Conservation (phyloP, 2,113 vertebrate species). For the Tragulus kanchil region DNA sequence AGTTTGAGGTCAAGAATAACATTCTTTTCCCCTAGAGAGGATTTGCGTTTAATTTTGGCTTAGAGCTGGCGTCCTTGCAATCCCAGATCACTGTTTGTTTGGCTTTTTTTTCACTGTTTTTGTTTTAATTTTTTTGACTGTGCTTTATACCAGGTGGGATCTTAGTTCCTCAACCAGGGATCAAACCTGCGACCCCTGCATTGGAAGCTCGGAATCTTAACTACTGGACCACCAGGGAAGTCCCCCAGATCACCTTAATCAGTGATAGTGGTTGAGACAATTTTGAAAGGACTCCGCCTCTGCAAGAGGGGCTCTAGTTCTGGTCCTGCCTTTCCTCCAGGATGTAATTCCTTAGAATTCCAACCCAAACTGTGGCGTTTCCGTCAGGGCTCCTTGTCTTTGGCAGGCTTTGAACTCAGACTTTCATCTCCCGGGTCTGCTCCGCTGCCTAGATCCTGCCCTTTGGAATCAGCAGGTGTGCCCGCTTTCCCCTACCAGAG, state of each 20-base stretch:
- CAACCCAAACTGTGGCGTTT: background rate
- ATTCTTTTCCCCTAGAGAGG: background rate
- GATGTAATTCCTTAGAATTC: background rate
- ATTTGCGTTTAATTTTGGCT: background rate
- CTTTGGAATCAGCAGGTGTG: background rate
- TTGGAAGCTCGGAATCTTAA: background rate
- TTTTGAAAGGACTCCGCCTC: no score
- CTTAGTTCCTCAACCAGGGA: background rate
- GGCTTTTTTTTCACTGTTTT: no score
- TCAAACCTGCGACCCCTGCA: background rate
- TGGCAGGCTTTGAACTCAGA: background rate
- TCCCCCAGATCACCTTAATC: background rate
- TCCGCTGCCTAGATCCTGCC: background rate
- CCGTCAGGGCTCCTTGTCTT: background rate
- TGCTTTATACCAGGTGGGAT: background rate
- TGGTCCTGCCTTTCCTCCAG: background rate
- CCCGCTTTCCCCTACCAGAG: no score
- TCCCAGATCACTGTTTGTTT: background rate
- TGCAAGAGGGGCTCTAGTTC: background rate
- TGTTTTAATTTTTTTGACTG: background rate
- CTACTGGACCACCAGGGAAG: background rate
- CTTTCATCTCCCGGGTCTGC: background rate
- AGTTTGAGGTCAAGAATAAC: background rate
- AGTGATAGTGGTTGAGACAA: fast-evolving
- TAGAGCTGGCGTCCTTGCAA: no score